Evolutionary conservation across 2,113 vertebrate species (phyloP), one percentile per base, ranked within the genome.

Genomic region (Crotophaga sulcirostris): DNA sequence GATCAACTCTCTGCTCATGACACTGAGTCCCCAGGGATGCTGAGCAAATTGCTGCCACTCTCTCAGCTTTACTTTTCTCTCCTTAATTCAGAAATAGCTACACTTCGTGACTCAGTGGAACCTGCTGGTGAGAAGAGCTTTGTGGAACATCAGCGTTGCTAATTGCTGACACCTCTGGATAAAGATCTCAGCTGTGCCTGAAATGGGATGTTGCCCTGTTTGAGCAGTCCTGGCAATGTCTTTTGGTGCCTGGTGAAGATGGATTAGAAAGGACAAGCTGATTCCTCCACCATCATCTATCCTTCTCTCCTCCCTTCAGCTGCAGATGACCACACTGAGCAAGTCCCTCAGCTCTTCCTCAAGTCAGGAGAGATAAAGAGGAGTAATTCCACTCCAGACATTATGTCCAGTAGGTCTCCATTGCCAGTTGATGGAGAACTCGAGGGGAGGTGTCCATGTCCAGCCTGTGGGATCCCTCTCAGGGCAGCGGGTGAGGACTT

Each of bases 1-100:
- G 67, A 33, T 60, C 29, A 2, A 17, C 29, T 60, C 76, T 2
- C 1, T 0, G 2, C 34, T 54, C 29, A 1, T 40, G 23, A 29
- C 7, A 34, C 15, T 0, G 0, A 0, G 33, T 82, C 89, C 87
- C 54, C 3, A 2, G 94, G 49, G 85, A 58, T 10, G 3, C 4
- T 25, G 62, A 38, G 59, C 11, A 69, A 54, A 83, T 69, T 47
- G 28, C 80, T 89, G 82, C 86, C 70, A 59, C 45, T 36, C 58
- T 64, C 68, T 74, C 84, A 44, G 51, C 60, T 33, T 84, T 28
- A 0, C 29, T 42, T 54, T 59, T 67, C 34, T 29, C 28, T 89
- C 38, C 25, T 91, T 40, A 33, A 17, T 26, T 55, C 8, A 13
- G 84, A 63, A 89, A 45, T 49, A 84, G 89, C 80, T 89, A 19